Conservation (phyloP, 2,113 vertebrate genomes). For the Cottus gobio region DNA sequence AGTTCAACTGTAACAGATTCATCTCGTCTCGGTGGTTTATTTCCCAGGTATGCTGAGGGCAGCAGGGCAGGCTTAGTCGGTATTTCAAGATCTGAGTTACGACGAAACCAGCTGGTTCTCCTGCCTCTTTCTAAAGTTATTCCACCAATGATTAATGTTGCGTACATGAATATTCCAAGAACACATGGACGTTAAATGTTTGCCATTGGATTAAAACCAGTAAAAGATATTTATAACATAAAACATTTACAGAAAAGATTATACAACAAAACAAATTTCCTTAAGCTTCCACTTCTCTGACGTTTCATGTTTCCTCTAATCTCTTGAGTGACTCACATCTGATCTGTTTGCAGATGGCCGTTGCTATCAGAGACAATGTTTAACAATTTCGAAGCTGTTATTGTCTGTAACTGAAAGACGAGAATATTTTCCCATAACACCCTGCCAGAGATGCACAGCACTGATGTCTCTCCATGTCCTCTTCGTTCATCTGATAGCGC, state of each 20-base stretch:
- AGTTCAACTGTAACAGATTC: constrained; percentile 71
- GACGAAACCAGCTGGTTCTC: background rate
- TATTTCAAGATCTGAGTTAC: constrained; percentile 1
- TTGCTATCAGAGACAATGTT: constrained; percentile 74
- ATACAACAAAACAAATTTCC: background rate
- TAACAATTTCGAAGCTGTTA: constrained; percentile 77
- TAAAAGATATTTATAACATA: background rate
- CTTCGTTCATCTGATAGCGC: constrained; percentile 62
- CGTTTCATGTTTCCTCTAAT: constrained; percentile 60
- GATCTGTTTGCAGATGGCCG: constrained; percentile 70
- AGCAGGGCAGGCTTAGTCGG: background rate
- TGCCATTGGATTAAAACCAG: background rate
- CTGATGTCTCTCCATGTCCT: constrained; percentile 73
- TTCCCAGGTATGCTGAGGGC: constrained; percentile 18
- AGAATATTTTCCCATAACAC: constrained; percentile 82
- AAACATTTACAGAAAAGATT: too few relatives aligned
- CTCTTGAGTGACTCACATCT: constrained; percentile 53
- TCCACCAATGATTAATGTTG: background rate
- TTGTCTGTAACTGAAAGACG: constrained; percentile 74
- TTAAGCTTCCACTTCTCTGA: background rate
- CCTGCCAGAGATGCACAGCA: constrained; percentile 63
- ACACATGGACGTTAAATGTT: background rate
- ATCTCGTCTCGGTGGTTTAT: constrained; percentile 55
- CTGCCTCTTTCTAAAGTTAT: background rate
- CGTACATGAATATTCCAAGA: background rate